Percentiles rank a stretch among this genome's conserved stretches.
Evolutionary conservation across 2,888 invertebrate genomes (phyloP).

Genomic region (Diarsia dahlii): DNA sequence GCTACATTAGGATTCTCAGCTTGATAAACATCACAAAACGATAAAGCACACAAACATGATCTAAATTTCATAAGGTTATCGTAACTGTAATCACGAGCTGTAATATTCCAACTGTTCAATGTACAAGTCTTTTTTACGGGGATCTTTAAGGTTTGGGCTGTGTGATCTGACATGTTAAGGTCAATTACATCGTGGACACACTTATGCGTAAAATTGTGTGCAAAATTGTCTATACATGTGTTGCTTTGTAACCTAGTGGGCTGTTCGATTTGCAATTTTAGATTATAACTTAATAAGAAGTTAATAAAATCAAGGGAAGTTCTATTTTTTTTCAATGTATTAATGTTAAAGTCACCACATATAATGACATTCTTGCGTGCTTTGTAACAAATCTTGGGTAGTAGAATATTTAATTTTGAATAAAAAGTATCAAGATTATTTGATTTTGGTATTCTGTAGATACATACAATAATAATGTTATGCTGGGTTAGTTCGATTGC

Average conservation of each 20-base stretch:
- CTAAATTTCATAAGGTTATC: too few relatives aligned
- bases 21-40: neutral
- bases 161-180: neutral
- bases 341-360: neutral
- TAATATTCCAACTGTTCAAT: too few relatives aligned
- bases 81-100: too few relatives aligned
- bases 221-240: too few relatives aligned
- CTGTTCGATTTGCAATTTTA: too few relatives aligned
- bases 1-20: conserved; percentile 2
- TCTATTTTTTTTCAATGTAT: too few relatives aligned
- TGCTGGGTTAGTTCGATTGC: conserved; percentile 2
- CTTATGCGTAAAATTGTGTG: too few relatives aligned
- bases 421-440: conserved; percentile 3
- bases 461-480: neutral
- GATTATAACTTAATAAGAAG: too few relatives aligned
- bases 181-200: neutral
- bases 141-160: neutral
- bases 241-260: neutral
- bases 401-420: neutral
- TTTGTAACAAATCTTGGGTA: neutral
- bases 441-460: conserved; percentile 9
- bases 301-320: too few relatives aligned
- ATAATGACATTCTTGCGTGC: neutral
- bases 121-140: too few relatives aligned
- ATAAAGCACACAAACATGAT: too few relatives aligned